Base-by-base conservation (phyloP, 1,140 invertebrate genomes). In the Drosophila kohkoa region DNA sequence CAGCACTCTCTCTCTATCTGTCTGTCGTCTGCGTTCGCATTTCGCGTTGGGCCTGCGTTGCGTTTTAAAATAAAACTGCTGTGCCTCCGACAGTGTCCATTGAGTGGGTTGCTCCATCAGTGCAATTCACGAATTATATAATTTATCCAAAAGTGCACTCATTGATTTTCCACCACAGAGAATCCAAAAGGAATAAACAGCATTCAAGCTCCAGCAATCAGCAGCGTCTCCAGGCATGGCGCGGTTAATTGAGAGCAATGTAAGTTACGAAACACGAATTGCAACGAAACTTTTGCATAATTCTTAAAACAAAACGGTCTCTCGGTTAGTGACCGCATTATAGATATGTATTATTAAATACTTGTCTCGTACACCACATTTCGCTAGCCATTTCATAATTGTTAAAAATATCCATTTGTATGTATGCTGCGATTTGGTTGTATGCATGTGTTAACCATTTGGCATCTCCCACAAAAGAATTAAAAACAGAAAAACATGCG, bases 211-310 rank as follows among this genome's bases (percentile, higher is more conserved):
- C 59, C 68, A 71, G 59, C 41, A 41, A 25, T n/a, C 25, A 38
- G 15, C 49, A 51, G 28, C 32, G 15, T 13, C 58, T 67, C 66
- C 79, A 71, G 58, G 77, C 43, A 90, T 90, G 87, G 87, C 87
- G 48, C 88, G 87, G 43, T 46, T 90, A 41, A 75, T 82, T 64
- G 87, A 90, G 58, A 90, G 64, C 77, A 86, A 82, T 73, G 87
- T 90, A 87, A 90, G 87, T 90, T 89, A 72, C 54, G 65, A 75
- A 65, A 70, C 48, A 79, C 54, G 20, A 25, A 35, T 57, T 68
- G 65, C 72, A 75, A 32, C 46, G 60, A 41, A 71, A 55, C 62
- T 58, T 86, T 87, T 88, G 87, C 72, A 82, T 87, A 87, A 87
- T 78, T 79, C 54, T 55, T 41, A 38, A 10, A 10, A 38, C 7